Base-by-base conservation (phyloP, 2,888 invertebrate species). In the Yponomeuta evonymella region DNA sequence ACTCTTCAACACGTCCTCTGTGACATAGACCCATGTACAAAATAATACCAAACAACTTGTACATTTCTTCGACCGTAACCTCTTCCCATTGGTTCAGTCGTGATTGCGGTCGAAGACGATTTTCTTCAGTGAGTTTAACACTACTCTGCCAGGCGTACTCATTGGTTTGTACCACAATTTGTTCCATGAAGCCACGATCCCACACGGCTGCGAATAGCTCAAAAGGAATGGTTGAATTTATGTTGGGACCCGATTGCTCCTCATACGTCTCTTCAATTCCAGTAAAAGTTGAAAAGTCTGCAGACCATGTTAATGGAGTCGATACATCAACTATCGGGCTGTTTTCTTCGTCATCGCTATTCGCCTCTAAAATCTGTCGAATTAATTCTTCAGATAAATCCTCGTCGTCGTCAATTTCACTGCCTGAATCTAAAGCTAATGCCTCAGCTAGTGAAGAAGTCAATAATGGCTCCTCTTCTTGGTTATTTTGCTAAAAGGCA, bases 1-100 rank as follows among this genome's bases (percentile, higher is more conserved):
- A 76, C 51, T 75, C 74, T 23, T 71, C 71, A 2, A 75, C 15
- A 0, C 70, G 43, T 4, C 71, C 72, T 30, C 69, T 33, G n/a
- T 62, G 36, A 48, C 58, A 58, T 10, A 71, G 30, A 11, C 64
- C 33, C 71, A 71, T 71, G 23, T 63, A 69, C 30, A 71, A 69
- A 48, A 71, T 48, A n/a, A 71, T 23, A 12, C 65, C 65, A 11
- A 71, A 63, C 15, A 62, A 65, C 29, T 48, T 30, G 36, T 71
- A 71, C 62, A 71, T 63, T 48, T 71, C 71, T n/a, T 63, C 5
- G 12, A 71, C 69, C 12, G 48, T 48, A 5, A 65, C 69, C n/a
- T 63, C 65, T 11, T 48, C 51, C 71, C 71, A 71, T 5, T 36
- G 48, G 10, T 71, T n/a, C 23, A 71, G 29, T 43, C 43, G 43